Conservation (phyloP, 2,888 invertebrate genomes). For the Dasypolia templi region DNA sequence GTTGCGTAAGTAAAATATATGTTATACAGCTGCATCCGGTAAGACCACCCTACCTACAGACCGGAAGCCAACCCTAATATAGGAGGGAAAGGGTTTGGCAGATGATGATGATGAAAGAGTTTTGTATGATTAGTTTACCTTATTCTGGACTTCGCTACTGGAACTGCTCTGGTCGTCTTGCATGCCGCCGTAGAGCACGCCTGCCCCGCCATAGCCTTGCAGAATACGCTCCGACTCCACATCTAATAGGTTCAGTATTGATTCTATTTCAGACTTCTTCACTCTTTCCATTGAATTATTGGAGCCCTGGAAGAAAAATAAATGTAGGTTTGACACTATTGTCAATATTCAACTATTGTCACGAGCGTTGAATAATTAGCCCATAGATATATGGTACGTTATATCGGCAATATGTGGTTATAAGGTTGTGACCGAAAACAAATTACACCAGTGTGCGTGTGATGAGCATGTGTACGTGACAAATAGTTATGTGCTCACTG, state of each 20-base stretch:
- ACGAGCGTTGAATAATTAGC: not conserved
- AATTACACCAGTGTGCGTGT: no score
- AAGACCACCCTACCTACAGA: no score
- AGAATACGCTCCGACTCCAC: slow-evolving; percentile 86
- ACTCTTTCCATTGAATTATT: slow-evolving; percentile 77
- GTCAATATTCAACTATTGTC: not conserved
- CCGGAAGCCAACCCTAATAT: not conserved
- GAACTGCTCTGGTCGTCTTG: slow-evolving; percentile 68
- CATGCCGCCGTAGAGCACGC: slow-evolving; percentile 85
- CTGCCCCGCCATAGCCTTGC: slow-evolving; percentile 80
- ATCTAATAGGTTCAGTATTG: slow-evolving; percentile 83
- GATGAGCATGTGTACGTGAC: no score
- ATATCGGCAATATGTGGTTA: no score
- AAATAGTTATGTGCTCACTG: no score
- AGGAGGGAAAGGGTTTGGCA: not conserved
- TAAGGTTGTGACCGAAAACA: no score
- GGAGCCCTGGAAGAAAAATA: slow-evolving; percentile 68
- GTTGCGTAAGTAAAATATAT: not conserved
- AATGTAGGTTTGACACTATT: no score
- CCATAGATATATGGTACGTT: no score
- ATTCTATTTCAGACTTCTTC: slow-evolving; percentile 83
- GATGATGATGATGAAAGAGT: not conserved
- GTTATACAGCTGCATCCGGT: not conserved
- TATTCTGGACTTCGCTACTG: slow-evolving; percentile 45
- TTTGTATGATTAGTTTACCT: slow-evolving; percentile 39